Base-by-base conservation (phyloP, 2,888 invertebrate species). In the Subacronicta megacephala region DNA sequence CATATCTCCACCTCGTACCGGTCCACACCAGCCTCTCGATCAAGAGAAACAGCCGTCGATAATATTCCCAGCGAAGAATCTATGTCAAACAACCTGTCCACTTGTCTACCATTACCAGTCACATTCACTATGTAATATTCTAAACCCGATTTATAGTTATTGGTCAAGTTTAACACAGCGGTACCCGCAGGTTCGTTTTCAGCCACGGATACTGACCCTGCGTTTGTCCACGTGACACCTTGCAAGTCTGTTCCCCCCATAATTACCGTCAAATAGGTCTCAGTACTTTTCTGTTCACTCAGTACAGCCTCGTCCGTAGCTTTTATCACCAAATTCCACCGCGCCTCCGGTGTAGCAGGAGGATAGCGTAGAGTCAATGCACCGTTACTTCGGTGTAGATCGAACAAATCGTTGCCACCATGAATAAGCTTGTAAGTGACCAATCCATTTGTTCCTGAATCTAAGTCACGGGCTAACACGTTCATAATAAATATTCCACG, bases 221-320 rank as follows among this genome's bases (percentile, higher is more conserved):
- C 91, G 75, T 96, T 96, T 64, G 95, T 95, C 85, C 95, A 96
- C 64, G 94, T 91, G 9, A 96, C 96, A 59, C 94, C 95, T 51
- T 95, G 94, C 40, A 94, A 84, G 49, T 95, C 95, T 38, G 94
- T 93, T 26, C 95, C 95, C 10, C 96, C 95, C 67, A 97, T 95
- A 58, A 98, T 96, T 53, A 98, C 95, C 5, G 97, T 98, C 41
- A 98, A 94, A 83, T 98, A 97, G 0, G 97, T 96, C 86, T 98
- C 98, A 1, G 98, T 97, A 63, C 97, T 97, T 88, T 97, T 96
- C 61, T 98, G 95, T 85, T 98, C 98, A 72, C 97, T 96, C 81
- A 98, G 96, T 2, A 98, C 98, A 0, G 98, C 98, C 86, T 98
- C 98, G 87, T 98, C 98, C 7, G 98, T 98, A 3, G 98, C 98